A percentile compares a stretch with the other conserved stretches of the same genome.
phyloP scores from a whole-genome alignment of 2,113 vertebrate species.

The Melozone crissalis region DNA sequence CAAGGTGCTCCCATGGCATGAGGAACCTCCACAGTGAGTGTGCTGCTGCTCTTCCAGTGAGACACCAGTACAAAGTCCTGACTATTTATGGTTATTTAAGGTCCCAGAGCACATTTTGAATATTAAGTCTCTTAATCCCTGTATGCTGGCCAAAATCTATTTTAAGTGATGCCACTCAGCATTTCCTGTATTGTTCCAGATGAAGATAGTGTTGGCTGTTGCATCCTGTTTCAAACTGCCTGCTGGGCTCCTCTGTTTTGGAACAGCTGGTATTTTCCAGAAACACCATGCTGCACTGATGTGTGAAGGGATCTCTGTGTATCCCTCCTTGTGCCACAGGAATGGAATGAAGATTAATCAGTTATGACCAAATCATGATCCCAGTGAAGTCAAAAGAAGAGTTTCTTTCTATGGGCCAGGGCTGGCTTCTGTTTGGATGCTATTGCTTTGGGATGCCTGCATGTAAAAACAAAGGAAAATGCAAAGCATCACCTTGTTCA shows the following conservation, averaged over 20 bases:
- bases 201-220: background rate
- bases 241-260: background rate
- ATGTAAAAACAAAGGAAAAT: background rate
- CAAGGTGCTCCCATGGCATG: background rate
- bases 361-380: background rate
- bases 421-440: background rate
- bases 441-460: background rate
- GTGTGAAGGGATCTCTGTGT: background rate
- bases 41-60: background rate
- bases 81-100: constrained; percentile 54
- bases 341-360: constrained; percentile 39
- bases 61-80: background rate
- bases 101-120: background rate
- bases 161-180: constrained; percentile 27
- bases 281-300: background rate
- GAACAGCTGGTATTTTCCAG: constrained; percentile 40
- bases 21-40: background rate
- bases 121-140: constrained; percentile 36
- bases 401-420: background rate
- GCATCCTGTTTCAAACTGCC: background rate
- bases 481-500: background rate
- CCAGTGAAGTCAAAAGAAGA: background rate
- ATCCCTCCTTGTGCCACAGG: constrained; percentile 5
- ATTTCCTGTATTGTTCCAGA: constrained; percentile 43
- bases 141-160: constrained; percentile 39